phyloP scores from a whole-genome alignment of 2,113 vertebrate species.

The Cyprinodon brontotheroides region DNA sequence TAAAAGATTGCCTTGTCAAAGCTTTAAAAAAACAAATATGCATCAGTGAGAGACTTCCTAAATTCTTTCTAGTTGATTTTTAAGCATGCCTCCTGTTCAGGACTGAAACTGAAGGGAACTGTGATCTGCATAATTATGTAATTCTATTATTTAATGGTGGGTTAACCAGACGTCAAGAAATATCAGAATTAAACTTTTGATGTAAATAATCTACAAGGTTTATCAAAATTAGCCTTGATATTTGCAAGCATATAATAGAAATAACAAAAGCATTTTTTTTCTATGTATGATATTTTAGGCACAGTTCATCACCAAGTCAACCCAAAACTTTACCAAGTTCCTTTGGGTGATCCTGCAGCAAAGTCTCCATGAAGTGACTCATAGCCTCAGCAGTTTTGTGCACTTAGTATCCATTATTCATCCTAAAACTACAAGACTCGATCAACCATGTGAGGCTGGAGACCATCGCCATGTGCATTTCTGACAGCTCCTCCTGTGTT shows the following conservation, averaged over 20 bases:
- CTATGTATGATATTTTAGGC: background rate
- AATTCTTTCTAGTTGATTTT: too few relatives aligned
- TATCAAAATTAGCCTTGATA: background rate
- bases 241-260: background rate
- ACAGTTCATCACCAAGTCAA: background rate
- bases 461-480: conserved; percentile 36
- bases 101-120: too few relatives aligned
- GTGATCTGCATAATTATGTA: too few relatives aligned
- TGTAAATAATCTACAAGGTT: background rate
- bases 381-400: conserved; percentile 45
- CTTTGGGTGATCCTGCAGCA: conserved; percentile 14
- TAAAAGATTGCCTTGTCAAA: too few relatives aligned
- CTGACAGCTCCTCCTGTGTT: conserved; percentile 45
- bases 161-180: background rate
- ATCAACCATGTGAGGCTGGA: conserved; percentile 36
- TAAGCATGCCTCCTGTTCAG: too few relatives aligned
- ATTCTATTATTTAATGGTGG: too few relatives aligned
- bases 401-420: conserved; percentile 74
- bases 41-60: too few relatives aligned
- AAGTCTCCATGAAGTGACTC: conserved; percentile 39
- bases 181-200: background rate
- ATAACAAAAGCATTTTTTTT: background rate
- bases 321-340: background rate
- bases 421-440: conserved; percentile 46
- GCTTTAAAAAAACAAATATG: too few relatives aligned